phyloP scores from a whole-genome alignment of 1,140 invertebrate species.

The Myzus persicae region DNA sequence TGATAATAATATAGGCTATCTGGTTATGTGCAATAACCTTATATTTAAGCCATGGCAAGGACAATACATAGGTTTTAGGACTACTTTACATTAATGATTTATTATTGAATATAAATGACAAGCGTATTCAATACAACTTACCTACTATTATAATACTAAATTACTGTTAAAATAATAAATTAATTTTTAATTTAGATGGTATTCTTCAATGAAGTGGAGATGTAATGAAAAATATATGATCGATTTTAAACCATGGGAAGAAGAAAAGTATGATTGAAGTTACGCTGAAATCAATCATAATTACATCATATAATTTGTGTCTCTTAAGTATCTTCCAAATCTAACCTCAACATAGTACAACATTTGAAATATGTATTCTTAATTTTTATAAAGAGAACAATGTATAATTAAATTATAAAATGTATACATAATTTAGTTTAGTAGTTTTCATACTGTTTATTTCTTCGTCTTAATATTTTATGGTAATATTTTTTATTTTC shows the following conservation, averaged over 20 bases:
- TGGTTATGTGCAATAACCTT: no score
- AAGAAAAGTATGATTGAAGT: neutral
- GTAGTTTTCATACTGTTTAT: neutral
- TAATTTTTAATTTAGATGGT: slow-evolving; percentile 26
- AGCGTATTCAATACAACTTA: neutral
- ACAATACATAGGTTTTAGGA: neutral
- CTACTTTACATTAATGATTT: neutral
- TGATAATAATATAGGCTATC: no score
- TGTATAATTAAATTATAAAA: neutral
- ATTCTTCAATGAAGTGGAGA: slow-evolving; percentile 33
- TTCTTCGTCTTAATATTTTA: neutral
- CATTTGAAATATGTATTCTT: neutral
- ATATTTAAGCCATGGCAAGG: no score
- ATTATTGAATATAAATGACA: neutral
- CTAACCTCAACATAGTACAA: neutral
- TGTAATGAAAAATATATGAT: slow-evolving; percentile 21
- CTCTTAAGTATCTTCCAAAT: neutral
- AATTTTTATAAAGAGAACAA: neutral
- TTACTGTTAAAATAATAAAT: neutral
- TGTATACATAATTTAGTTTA: no score
- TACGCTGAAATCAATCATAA: neutral
- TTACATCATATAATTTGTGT: neutral
- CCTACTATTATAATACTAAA: no score
- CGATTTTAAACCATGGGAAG: slow-evolving; percentile 31
- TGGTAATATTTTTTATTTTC: no score